These are phyloP conservation scores for Mylabris phalerata DNA, from an alignment of 1,140 invertebrate species.

Conservation along the genomic window DNA sequence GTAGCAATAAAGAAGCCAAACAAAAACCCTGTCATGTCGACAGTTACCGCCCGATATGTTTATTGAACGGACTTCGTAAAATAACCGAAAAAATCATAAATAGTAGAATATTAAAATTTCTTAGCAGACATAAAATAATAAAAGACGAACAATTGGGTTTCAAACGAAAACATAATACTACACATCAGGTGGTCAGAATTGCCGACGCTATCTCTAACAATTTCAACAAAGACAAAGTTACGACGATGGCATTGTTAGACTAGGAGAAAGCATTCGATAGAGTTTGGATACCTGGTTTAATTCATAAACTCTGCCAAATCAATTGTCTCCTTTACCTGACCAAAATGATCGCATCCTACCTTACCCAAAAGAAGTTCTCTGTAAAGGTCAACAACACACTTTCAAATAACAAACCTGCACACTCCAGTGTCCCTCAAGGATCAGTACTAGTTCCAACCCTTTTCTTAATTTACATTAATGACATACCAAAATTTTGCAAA, in stretches of 20 bases:
- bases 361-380: slow-evolving; percentile 20
- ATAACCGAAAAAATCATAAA: slow-evolving; percentile 29
- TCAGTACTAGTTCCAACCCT: too few species aligned
- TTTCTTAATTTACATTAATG: too few species aligned
- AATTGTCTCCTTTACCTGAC: slow-evolving; percentile 17
- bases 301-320: slow-evolving; percentile 26
- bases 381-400: too few species aligned
- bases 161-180: slow-evolving; percentile 24
- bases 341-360: slow-evolving; percentile 22
- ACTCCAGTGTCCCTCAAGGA: too few species aligned
- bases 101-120: background rate
- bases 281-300: slow-evolving; percentile 33
- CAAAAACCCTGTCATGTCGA: slow-evolving; percentile 28
- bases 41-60: slow-evolving; percentile 36
- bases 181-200: slow-evolving; percentile 37
- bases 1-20: slow-evolving; percentile 39
- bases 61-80: slow-evolving; percentile 32
- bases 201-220: slow-evolving; percentile 31
- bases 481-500: too few species aligned
- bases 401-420: too few species aligned
- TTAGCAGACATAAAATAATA: background rate
- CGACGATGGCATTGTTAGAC: slow-evolving; percentile 29
- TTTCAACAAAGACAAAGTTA: slow-evolving; percentile 29
- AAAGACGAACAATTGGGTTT: slow-evolving; percentile 24
- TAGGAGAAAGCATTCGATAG: slow-evolving; percentile 38